phyloP scores from a whole-genome alignment of 2,113 vertebrate species.

The Anas platyrhynchos region DNA sequence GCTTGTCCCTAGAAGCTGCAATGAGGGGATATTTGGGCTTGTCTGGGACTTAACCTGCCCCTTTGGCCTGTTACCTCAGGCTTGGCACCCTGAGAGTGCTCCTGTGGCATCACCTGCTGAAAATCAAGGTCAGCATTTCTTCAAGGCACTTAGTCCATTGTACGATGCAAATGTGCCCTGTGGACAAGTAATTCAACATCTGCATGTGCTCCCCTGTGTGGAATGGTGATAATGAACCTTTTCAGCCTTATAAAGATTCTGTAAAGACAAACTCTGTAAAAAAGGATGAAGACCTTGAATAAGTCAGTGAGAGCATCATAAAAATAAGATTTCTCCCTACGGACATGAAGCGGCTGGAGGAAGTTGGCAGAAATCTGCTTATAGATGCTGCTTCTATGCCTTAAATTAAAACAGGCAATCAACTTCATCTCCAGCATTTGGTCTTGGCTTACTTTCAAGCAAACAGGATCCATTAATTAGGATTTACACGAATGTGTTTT shows the following conservation, averaged over 20 bases:
- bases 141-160: background rate
- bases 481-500: background rate
- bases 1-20: background rate
- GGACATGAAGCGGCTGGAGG: background rate
- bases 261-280: background rate
- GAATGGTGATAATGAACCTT: background rate
- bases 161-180: background rate
- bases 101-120: background rate
- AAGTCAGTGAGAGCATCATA: background rate
- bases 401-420: background rate
- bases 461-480: background rate
- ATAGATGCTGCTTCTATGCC: background rate
- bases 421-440: background rate
- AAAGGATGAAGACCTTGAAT: background rate
- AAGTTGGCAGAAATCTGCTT: background rate
- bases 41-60: accelerated
- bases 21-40: background rate
- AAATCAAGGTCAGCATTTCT: background rate
- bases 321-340: background rate
- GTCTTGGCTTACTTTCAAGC: background rate
- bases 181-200: background rate
- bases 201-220: background rate
- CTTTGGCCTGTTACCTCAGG: background rate
- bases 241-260: background rate
- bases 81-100: background rate